These are phyloP conservation scores for Hydractinia symbiolongicarpus DNA, from an alignment of 30 jellyfish, hydroid and myxozoan species.

Conservation along the genomic window DNA sequence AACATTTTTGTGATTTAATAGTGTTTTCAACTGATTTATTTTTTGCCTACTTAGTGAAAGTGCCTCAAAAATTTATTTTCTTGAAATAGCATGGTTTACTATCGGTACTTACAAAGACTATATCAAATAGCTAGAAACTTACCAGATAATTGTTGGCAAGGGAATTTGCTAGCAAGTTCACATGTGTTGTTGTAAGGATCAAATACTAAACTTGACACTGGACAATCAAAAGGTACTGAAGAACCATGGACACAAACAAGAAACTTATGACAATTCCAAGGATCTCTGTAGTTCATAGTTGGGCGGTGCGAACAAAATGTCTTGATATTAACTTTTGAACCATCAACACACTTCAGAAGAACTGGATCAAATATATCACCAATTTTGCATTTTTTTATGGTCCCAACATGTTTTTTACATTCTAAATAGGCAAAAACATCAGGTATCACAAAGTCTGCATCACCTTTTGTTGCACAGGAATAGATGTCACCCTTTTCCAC, in stretches of 20 bases:
- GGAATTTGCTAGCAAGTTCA: background rate
- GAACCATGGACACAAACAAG: constrained; percentile 41
- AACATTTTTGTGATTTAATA: no score
- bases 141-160: no score
- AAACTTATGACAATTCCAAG: constrained; percentile 88
- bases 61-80: no score
- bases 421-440: constrained; percentile 48
- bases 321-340: constrained; percentile 10
- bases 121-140: no score
- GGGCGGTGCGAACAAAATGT: constrained; percentile 60
- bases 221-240: constrained; percentile 56
- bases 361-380: constrained; percentile 18
- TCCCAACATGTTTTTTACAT: constrained; percentile 29
- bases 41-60: no score
- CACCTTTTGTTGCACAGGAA: constrained; percentile 31
- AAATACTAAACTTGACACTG: constrained; percentile 13
- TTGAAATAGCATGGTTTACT: no score
- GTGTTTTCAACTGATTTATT: no score
- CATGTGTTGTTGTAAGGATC: constrained; percentile 1
- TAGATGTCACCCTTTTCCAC: background rate
- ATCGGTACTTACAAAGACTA: no score
- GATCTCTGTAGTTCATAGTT: constrained; percentile 52
- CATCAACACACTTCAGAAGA: constrained; percentile 5
- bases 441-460: constrained; percentile 40
- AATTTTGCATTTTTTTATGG: background rate